Percentiles rank a stretch among this genome's conserved stretches.
phyloP scores from a whole-genome alignment of 2,888 invertebrate genomes.

The Escarpia spicata region DNA sequence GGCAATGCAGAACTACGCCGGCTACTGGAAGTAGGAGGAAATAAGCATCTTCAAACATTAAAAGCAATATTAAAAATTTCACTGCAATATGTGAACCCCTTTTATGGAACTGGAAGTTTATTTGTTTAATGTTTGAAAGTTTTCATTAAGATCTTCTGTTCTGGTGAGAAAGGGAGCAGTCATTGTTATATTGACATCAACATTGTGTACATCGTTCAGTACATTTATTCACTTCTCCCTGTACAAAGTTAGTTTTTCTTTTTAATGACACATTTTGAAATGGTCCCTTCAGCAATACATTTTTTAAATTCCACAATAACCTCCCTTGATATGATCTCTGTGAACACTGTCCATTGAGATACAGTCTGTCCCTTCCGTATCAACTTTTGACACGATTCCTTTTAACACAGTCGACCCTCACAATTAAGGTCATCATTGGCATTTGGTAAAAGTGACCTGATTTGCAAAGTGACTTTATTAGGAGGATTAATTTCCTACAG shows the following conservation, averaged over 20 bases:
- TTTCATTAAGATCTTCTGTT: constrained; percentile 7
- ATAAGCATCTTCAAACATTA: neutral
- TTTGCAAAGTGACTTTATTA: no score
- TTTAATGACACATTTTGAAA: neutral
- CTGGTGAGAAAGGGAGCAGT: neutral
- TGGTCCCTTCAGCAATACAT: neutral
- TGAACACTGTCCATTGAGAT: neutral
- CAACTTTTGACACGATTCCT: neutral
- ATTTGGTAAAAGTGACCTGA: no score
- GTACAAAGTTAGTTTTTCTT: neutral
- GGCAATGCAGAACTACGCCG: constrained; percentile 59
- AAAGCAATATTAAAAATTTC: neutral
- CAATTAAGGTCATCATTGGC: no score
- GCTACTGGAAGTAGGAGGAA: constrained; percentile 53
- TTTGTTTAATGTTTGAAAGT: neutral
- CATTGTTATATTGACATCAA: neutral
- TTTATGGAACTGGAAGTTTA: neutral
- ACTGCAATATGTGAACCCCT: neutral
- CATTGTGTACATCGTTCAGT: neutral
- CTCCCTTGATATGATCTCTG: neutral
- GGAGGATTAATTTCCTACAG: no score
- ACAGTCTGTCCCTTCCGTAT: neutral
- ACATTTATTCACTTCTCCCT: neutral
- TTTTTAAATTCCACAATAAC: neutral
- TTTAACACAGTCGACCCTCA: neutral